Evolutionary conservation across 2,113 vertebrate species (phyloP).

Genomic region (Ciconia boyciana): DNA sequence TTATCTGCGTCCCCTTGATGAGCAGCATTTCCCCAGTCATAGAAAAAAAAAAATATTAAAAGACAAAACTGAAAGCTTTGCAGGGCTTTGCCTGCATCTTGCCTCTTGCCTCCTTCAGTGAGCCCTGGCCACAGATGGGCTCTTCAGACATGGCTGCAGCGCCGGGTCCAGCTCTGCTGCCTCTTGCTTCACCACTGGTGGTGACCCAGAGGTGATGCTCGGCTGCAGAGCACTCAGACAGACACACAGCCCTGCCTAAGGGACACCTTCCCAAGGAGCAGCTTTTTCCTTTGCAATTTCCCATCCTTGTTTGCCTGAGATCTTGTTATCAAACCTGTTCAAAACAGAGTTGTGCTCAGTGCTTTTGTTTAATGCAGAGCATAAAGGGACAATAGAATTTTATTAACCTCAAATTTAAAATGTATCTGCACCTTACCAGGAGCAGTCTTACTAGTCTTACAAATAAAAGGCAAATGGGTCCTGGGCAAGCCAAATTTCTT

Average conservation of each 20-base stretch:
- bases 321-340: background rate
- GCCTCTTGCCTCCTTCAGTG: background rate
- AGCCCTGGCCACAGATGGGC: background rate
- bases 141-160: background rate
- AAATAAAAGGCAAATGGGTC: background rate
- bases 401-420: background rate
- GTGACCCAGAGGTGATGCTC: background rate
- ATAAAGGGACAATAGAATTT: background rate
- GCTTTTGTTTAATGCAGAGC: background rate
- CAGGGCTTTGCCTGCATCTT: background rate
- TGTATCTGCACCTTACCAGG: background rate
- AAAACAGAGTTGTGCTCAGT: background rate
- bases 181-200: background rate
- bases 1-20: rapidly evolving
- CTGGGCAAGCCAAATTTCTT: background rate
- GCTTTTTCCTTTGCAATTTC: background rate
- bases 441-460: background rate
- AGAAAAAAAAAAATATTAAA: background rate
- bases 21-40: background rate
- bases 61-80: background rate
- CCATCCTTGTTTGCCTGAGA: background rate
- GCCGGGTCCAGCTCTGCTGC: background rate
- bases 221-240: background rate
- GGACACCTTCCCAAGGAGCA: background rate
- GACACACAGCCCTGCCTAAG: background rate